Conservation (phyloP, 2,113 vertebrate species). For the Rhizomys pruinosus region DNA sequence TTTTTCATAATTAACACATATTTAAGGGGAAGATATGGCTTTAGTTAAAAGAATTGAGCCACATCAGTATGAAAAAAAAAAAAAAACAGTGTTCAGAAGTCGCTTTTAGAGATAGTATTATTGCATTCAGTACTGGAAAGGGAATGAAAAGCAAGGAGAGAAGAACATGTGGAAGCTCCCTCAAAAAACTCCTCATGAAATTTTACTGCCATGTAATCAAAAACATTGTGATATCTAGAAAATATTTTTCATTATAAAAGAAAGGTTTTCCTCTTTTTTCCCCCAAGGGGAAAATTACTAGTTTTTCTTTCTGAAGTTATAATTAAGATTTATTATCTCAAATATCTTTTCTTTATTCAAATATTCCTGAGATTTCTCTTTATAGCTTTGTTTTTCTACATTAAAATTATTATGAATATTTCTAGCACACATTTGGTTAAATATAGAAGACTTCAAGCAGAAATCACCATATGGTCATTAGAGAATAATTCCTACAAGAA, state of each 20-base stretch:
- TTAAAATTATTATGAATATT: slow-evolving; percentile 47
- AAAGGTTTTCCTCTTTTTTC: not conserved
- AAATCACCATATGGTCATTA: not conserved
- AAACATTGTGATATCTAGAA: not conserved
- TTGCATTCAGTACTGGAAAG: not conserved
- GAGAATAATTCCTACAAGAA: not conserved
- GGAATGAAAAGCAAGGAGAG: not conserved
- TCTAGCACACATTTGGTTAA: not conserved
- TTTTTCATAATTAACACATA: not conserved
- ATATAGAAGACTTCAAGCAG: not conserved
- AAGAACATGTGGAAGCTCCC: not conserved
- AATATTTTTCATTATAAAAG: not conserved
- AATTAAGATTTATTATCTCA: slow-evolving; percentile 17
- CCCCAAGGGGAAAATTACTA: not conserved
- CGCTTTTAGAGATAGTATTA: not conserved
- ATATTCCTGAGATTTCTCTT: slow-evolving; percentile 31
- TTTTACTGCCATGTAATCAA: not conserved
- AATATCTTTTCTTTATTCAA: slow-evolving; percentile 17
- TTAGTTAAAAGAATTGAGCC: not conserved
- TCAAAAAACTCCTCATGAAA: not conserved
- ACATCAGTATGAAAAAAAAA: not conserved
- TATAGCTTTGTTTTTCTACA: slow-evolving; percentile 19
- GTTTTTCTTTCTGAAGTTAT: not conserved
- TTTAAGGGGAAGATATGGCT: not conserved
- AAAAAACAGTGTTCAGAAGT: not conserved